Conservation (phyloP, 2,888 invertebrate species). For the Caradrina kadenii region DNA sequence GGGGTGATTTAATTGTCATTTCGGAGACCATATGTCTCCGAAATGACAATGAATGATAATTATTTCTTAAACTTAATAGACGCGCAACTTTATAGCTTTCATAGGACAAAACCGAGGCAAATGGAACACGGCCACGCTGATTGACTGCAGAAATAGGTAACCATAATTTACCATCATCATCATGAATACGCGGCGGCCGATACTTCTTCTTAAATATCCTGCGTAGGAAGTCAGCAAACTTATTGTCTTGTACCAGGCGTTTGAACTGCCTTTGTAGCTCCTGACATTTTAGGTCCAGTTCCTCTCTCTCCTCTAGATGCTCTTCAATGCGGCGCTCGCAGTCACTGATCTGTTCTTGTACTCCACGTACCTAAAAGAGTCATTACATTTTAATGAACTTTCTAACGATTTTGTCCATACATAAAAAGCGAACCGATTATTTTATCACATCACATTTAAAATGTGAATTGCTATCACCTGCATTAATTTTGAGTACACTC, state of each 20-base stretch:
- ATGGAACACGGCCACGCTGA: too few relatives aligned
- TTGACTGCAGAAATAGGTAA: background rate
- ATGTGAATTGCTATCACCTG: conserved; percentile 74
- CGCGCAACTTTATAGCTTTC: too few relatives aligned
- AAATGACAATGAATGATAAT: too few relatives aligned
- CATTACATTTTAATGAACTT: background rate
- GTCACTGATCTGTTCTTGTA: conserved; percentile 87
- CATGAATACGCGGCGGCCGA: conserved; percentile 91
- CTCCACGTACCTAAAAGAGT: conserved; percentile 82
- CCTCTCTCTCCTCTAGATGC: conserved; percentile 79
- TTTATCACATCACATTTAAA: background rate
- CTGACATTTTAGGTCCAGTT: conserved; percentile 73
- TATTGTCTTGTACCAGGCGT: conserved; percentile 92
- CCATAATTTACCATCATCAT: conserved; percentile 80
- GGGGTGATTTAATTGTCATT: too few relatives aligned
- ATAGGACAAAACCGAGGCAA: too few relatives aligned
- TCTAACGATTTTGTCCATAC: background rate
- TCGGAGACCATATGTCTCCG: too few relatives aligned
- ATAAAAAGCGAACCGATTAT: background rate
- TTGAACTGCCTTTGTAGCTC: conserved; percentile 90
- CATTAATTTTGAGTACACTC: conserved; percentile 89
- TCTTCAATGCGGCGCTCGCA: conserved; percentile 89
- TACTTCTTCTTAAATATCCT: conserved; percentile 96
- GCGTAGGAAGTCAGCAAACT: conserved; percentile 94
- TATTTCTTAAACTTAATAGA: too few relatives aligned